Evolutionary conservation across 2,888 invertebrate genomes (phyloP), one percentile per base, ranked within the genome.

Genomic region (Apamea monoglypha): DNA sequence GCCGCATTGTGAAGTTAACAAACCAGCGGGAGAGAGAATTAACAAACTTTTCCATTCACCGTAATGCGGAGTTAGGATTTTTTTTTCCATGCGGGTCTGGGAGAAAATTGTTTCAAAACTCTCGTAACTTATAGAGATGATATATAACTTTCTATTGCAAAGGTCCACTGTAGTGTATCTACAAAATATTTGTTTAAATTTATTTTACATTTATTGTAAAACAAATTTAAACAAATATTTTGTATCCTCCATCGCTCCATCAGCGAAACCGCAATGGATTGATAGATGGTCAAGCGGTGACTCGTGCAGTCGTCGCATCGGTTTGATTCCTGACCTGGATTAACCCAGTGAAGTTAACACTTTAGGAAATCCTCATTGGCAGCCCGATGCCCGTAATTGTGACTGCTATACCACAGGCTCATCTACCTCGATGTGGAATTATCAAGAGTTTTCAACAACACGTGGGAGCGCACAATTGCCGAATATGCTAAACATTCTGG

Each of bases 341-440:
- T 83, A 63, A 32, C 56, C 29, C 83, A 69, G 79, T 50, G 25
- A 36, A 63, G 72, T 83, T 82, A 73, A 83, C 53, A 50, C 63
- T 73, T 73, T 83, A 82, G 84, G 84, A 82, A 78, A 82, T 82
- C 84, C 82, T 82, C 78, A 82, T 78, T 82, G 32, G 50, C 59
- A 73, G 40, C 29, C 40, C 71, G 21, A 50, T 83, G 50, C 59
- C 53, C 44, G 79, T 83, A 73, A 83, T 59, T 82, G 78, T 59
- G 64, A 50, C 63, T 53, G 50, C 32, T 63, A 59, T 50, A 50
- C 29, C 21, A 80, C 50, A 61, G 16, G 44, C 40, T 69, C 32
- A n/a, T n/a, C 59, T 50, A 71, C 5, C 21, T 68, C 32, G 47
- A 32, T 63, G 67, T 50, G 47, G 47, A 29, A 59, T 47, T 36